Evolutionary conservation across 2,888 invertebrate genomes (phyloP).

Genomic region (Sinhomidia bicolor): DNA sequence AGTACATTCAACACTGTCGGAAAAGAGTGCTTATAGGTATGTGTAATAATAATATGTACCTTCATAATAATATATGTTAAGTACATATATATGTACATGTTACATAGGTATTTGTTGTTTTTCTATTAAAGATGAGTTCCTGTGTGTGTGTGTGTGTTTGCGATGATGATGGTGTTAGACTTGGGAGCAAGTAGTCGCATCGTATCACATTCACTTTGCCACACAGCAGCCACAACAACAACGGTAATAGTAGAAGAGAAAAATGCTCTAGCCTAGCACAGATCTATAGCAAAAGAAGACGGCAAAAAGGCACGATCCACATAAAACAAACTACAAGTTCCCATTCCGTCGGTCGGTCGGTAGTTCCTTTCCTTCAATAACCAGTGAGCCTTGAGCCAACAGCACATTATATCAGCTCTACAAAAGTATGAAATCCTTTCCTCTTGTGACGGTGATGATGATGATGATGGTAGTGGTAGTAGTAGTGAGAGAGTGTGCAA

Average conservation of each 20-base stretch:
- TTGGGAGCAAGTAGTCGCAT: conserved; percentile 39
- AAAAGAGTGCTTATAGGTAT: too few species aligned
- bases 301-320: conserved; percentile 39
- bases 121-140: conserved; percentile 26
- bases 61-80: too few species aligned
- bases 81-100: not conserved
- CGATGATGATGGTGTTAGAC: conserved; percentile 29
- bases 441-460: not conserved
- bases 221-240: conserved; percentile 1
- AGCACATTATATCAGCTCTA: not conserved
- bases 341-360: conserved; percentile 10
- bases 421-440: not conserved
- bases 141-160: not conserved
- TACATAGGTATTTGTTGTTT: conserved; percentile 23
- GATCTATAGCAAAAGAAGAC: too few species aligned
- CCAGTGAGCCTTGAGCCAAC: conserved; percentile 9
- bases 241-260: not conserved
- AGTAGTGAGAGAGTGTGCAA: not conserved
- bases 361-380: conserved; percentile 16
- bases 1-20: too few species aligned
- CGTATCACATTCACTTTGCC: not conserved
- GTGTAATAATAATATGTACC: conserved; percentile 1
- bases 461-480: not conserved
- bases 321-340: conserved; percentile 16
- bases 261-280: not conserved